A percentile compares a stretch with the other conserved stretches of the same genome.
These are phyloP conservation scores for Crotophaga sulcirostris DNA, from an alignment of 2,113 vertebrate genomes.

Conservation along the genomic window DNA sequence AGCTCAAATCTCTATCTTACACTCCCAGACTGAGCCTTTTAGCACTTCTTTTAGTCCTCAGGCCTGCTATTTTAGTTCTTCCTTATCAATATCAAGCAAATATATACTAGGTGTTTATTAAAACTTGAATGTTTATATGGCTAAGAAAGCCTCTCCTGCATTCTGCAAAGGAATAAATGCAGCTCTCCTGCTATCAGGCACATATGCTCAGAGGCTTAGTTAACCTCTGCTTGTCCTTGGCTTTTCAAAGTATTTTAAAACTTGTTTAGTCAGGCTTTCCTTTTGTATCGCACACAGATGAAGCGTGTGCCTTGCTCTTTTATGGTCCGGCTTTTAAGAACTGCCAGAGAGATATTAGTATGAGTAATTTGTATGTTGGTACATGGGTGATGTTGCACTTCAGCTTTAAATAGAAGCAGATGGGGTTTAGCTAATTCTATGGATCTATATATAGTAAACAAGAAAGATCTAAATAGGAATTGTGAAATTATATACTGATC, in stretches of 20 bases:
- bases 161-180: neutral
- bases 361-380: slow-evolving; percentile 69
- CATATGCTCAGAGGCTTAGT: neutral
- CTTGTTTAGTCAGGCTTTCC: slow-evolving; percentile 69
- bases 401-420: slow-evolving; percentile 73
- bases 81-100: neutral
- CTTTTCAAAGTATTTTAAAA: slow-evolving; percentile 64
- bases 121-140: neutral
- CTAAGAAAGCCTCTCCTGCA: neutral
- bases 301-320: slow-evolving; percentile 58
- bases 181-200: neutral
- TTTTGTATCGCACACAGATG: slow-evolving; percentile 51
- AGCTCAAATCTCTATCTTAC: neutral
- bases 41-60: neutral
- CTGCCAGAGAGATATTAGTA: slow-evolving; percentile 67
- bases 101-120: neutral
- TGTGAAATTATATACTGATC: slow-evolving; percentile 65
- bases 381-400: slow-evolving; percentile 60
- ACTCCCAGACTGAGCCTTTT: neutral
- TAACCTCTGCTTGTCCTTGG: slow-evolving; percentile 69
- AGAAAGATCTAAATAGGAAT: slow-evolving; percentile 69
- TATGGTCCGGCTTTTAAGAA: slow-evolving; percentile 63
- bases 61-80: neutral
- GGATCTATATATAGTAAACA: slow-evolving; percentile 68
- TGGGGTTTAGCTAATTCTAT: slow-evolving; percentile 67